Base-by-base conservation (phyloP, 2,797 vertebrate species). In the Sebastes cheni region DNA sequence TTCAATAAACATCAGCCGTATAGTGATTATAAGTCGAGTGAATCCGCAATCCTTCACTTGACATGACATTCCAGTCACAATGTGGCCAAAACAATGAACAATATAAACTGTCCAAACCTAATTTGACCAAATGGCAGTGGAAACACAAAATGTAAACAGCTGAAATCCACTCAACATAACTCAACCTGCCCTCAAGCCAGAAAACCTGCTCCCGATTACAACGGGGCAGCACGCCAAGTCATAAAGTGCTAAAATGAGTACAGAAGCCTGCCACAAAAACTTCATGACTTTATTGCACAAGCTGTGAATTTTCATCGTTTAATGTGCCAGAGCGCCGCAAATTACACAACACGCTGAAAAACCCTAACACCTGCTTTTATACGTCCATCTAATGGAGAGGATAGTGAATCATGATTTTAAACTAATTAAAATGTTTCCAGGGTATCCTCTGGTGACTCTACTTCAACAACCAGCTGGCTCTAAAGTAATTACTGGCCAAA, bases 151-250 rank as follows among this genome's bases (percentile, higher is more conserved):
- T 67, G 72, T 87, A 89, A 86, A 83, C 86, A 85, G 74, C 67
- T 69, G 56, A 78, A 79, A 78, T 74, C 42, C 60, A 75, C 69
- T 83, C 82, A 32, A 5, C 72, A 76, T 64, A 78, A 84, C 76
- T 82, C 79, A 83, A 30, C 52, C 12, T 20, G 20, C 34, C 72
- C 62, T 52, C 34, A 5, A 69, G 79, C 67, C 75, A 67, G n/a
- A 79, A 77, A 82, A 84, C 74, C 86, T 84, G 84, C 39, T 90
- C 58, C 73, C 56, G 54, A 88, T 88, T 82, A 83, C 72, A 62
- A n/a, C 62, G 52, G 79, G 69, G 69, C 65, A 55, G 59, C 59
- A 8, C 3, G 56, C 79, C 86, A 76, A 60, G 70, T 71, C 75
- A 59, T 75, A 62, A 81, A 72, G 25, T 13, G 9, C 30, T 18